Base-by-base conservation (phyloP, 2,797 vertebrate species). In the Melanotaenia parkinsoni region DNA sequence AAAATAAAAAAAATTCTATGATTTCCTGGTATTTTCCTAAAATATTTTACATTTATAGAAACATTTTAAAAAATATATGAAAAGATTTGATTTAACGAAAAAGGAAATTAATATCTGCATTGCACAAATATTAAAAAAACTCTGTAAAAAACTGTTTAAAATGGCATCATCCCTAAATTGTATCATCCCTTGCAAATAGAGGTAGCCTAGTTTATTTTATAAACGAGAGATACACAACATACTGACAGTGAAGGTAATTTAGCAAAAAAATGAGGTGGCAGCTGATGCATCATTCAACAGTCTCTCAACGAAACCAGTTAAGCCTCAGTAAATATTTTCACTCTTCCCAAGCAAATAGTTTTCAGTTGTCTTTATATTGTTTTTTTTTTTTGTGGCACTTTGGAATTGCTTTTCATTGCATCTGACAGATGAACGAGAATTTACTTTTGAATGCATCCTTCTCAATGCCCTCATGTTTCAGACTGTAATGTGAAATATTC, bases 241-340 rank as follows among this genome's bases (percentile, higher is more conserved):
- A 57, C 16, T 57, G 61, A 76, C 14, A 58, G 54, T 3, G n/a
- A 50, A 70, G 78, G 40, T 38, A 69, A 51, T 37, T 16, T 40
- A 16, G 32, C 58, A 60, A 64, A 64, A 58, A 57, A 59, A 54
- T 54, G 13, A 51, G 69, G 67, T 22, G 45, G 65, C 53, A 6
- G 45, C 12, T 45, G 59, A 8, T 65, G 58, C 68, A 28, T 59
- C 58, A 33, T 67, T 71, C 60, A 62, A 60, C 3, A 20, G 62
- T 56, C 61, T 64, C 70, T 63, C 7, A 59, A 43, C 43, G 70
- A 40, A 64, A 67, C 59, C 76, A 78, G 63, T 64, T 64, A 50
- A 26, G 67, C 77, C 70, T 78, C 64, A 63, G 58, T 65, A 76
- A 72, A 77, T 79, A 71, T 61, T 69, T 74, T 64, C 58, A 62